Conservation (phyloP, 2,797 vertebrate species). For the Gymnodraco acuticeps region DNA sequence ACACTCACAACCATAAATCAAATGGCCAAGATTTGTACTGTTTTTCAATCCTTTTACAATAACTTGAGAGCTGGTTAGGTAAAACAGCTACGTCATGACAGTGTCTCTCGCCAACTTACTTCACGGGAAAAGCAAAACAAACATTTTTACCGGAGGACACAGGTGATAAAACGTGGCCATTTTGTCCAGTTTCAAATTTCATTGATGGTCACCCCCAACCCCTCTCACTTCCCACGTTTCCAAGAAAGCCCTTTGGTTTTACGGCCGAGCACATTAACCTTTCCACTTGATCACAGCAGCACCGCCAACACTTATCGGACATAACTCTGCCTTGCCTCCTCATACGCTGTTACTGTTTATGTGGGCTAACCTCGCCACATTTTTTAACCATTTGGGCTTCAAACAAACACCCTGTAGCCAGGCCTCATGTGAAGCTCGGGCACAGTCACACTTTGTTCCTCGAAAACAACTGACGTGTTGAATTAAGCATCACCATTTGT, state of each 20-base stretch:
- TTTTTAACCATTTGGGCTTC: constrained; percentile 53
- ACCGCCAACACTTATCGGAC: constrained; percentile 41
- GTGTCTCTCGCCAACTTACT: constrained; percentile 33
- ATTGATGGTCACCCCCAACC: constrained; percentile 11
- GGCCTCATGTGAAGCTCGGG: constrained; percentile 41
- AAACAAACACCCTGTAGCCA: constrained; percentile 62
- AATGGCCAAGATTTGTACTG: constrained; percentile 33
- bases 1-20: constrained; percentile 43
- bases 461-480: constrained; percentile 35
- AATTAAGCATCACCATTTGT: constrained; percentile 50
- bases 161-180: constrained; percentile 47
- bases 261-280: constrained; percentile 57
- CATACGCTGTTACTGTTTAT: constrained; percentile 51
- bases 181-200: constrained; percentile 45
- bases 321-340: constrained; percentile 45
- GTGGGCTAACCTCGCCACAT: constrained; percentile 34
- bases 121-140: constrained; percentile 47
- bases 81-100: constrained; percentile 32
- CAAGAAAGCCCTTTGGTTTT: constrained; percentile 44
- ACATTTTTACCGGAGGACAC: constrained; percentile 37
- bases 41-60: constrained; percentile 23
- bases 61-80: constrained; percentile 7
- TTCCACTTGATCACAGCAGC: constrained; percentile 51
- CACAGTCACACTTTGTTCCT: constrained; percentile 41
- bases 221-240: constrained; percentile 24